These are phyloP conservation scores for Tragopan temminckii DNA, from an alignment of 2,797 vertebrate species.

Conservation along the genomic window DNA sequence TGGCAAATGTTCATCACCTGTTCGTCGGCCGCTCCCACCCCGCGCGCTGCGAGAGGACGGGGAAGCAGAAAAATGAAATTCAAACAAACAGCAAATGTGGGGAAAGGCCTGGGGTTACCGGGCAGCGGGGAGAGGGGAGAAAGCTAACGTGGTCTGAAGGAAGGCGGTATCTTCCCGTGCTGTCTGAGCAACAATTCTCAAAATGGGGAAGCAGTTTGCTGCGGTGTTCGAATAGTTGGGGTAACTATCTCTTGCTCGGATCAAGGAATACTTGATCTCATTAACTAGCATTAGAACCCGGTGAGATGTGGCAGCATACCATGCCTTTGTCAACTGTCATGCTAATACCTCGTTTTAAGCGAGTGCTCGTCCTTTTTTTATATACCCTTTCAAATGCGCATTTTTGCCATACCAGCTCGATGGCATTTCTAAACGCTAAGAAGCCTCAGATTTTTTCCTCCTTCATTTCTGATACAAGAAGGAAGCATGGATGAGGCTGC, in stretches of 20 bases:
- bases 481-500: conserved; percentile 17
- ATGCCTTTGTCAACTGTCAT: conserved; percentile 54
- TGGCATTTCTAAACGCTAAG: neutral
- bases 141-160: neutral
- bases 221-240: neutral
- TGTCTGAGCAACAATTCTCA: neutral
- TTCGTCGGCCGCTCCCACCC: neutral
- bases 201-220: neutral
- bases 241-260: neutral
- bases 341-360: conserved; percentile 51
- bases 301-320: neutral
- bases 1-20: conserved; percentile 24
- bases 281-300: neutral
- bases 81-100: conserved; percentile 23
- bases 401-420: conserved; percentile 38
- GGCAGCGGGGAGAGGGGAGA: neutral
- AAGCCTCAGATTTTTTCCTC: neutral
- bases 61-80: conserved; percentile 2
- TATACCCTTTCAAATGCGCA: conserved; percentile 68
- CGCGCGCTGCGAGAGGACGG: neutral
- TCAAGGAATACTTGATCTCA: neutral
- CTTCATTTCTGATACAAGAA: conserved; percentile 1
- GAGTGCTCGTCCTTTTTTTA: neutral
- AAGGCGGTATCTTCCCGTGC: neutral
- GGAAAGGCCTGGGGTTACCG: neutral